Percentiles rank a stretch among this genome's conserved stretches.
Conservation (phyloP, 2,113 vertebrate species). For the Oreocharis arfaki region DNA sequence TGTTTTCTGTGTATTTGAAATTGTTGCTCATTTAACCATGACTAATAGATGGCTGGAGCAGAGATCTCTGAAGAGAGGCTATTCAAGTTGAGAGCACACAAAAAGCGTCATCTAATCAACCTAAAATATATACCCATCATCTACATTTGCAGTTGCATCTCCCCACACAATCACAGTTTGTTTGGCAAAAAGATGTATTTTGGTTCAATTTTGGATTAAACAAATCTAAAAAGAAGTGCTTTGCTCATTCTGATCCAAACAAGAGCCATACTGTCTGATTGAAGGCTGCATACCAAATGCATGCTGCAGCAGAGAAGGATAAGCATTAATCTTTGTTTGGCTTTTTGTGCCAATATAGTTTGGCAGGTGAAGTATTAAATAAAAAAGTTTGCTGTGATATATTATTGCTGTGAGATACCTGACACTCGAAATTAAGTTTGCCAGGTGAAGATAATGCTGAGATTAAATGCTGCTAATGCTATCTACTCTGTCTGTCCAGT, state of each 20-base stretch:
- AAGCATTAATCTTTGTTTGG: background rate
- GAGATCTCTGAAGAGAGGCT: background rate
- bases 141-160: background rate
- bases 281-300: background rate
- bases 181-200: background rate
- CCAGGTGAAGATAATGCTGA: background rate
- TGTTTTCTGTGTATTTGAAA: background rate
- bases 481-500: background rate
- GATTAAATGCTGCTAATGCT: background rate
- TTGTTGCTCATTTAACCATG: background rate
- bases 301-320: background rate
- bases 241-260: background rate
- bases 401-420: background rate
- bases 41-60: conserved; percentile 6
- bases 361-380: background rate
- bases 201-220: background rate
- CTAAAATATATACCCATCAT: background rate
- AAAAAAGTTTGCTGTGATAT: background rate
- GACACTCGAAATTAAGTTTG: conserved; percentile 3
- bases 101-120: background rate
- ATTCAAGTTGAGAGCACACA: background rate
- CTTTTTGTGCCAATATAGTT: background rate
- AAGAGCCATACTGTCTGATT: background rate
- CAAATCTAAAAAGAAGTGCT: background rate
- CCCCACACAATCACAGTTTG: background rate